phyloP scores from a whole-genome alignment of 1,140 invertebrate species.

The Heliconius hermathena region DNA sequence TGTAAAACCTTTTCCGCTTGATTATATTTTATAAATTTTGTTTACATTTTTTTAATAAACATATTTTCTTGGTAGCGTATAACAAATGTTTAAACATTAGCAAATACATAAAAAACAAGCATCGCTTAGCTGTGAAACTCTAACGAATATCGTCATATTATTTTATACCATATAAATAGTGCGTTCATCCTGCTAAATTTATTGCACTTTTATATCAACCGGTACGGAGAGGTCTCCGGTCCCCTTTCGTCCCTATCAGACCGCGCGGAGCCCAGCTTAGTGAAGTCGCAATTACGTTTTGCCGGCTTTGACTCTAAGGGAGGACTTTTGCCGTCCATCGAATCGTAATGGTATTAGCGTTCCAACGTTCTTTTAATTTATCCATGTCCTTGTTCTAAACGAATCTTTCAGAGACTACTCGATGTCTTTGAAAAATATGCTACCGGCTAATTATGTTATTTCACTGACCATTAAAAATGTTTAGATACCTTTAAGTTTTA shows the following conservation, averaged over 20 bases:
- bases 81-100: too few species aligned
- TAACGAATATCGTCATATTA: conserved; percentile 59
- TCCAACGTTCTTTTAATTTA: conserved; percentile 78
- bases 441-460: background rate
- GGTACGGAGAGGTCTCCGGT: conserved; percentile 76
- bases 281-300: conserved; percentile 81
- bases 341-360: conserved; percentile 81
- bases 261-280: conserved; percentile 77
- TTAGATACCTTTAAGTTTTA: background rate
- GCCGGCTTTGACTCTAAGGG: conserved; percentile 76
- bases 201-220: conserved; percentile 81
- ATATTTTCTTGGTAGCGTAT: too few species aligned
- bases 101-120: too few species aligned
- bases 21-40: too few species aligned
- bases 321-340: conserved; percentile 80
- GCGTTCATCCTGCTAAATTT: conserved; percentile 81
- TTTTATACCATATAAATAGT: conserved; percentile 76
- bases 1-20: too few species aligned
- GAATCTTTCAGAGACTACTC: conserved; percentile 53
- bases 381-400: conserved; percentile 66
- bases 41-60: too few species aligned
- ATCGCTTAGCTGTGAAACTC: conserved; percentile 41
- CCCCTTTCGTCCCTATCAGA: conserved; percentile 77
- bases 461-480: background rate
- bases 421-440: conserved; percentile 15